These are phyloP conservation scores for Pentalonia nigronervosa DNA, from an alignment of 1,140 invertebrate genomes.

Conservation along the genomic window DNA sequence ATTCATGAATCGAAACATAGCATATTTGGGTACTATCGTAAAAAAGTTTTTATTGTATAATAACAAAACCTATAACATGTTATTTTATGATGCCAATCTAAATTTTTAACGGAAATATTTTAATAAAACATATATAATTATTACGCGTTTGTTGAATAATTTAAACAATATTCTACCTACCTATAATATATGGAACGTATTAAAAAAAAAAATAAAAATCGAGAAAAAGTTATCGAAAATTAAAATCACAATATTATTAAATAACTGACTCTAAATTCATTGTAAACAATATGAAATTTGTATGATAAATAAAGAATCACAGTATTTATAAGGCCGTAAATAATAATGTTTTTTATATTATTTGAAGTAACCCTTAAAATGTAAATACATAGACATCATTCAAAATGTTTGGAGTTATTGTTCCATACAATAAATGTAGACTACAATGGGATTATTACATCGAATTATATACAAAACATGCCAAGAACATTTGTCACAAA, in stretches of 20 bases:
- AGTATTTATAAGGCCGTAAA: slow-evolving; percentile 9
- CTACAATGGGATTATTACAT: background rate
- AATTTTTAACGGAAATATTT: background rate
- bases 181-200: too few species aligned
- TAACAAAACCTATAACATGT: background rate
- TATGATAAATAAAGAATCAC: background rate
- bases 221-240: background rate
- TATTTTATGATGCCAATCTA: background rate
- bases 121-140: background rate
- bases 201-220: background rate
- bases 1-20: too few species aligned
- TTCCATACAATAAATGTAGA: slow-evolving; percentile 20
- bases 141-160: background rate
- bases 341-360: slow-evolving; percentile 27
- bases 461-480: slow-evolving; percentile 8
- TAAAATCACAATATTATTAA: background rate
- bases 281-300: background rate
- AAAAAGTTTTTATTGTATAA: background rate
- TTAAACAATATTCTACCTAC: background rate
- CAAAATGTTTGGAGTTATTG: background rate
- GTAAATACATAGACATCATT: slow-evolving; percentile 5
- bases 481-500: background rate
- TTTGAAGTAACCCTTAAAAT: slow-evolving; percentile 16
- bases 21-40: background rate
- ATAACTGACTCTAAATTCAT: background rate